Conservation (phyloP, 2,888 invertebrate genomes). For the Malthinus flaveolus region DNA sequence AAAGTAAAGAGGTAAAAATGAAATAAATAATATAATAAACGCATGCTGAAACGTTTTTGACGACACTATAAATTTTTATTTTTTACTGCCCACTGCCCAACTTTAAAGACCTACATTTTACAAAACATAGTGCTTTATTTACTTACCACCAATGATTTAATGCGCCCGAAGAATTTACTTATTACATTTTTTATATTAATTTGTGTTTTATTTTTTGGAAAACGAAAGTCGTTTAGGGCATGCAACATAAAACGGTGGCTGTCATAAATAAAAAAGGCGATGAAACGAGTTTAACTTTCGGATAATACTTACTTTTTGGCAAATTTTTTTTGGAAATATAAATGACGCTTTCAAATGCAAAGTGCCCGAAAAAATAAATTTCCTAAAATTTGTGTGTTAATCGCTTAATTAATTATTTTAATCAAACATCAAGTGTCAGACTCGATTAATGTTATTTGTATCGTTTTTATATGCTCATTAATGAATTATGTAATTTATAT, state of each 20-base stretch:
- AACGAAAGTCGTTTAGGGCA: slow-evolving; percentile 31
- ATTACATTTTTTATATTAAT: too few species aligned
- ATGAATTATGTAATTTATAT: slow-evolving; percentile 15
- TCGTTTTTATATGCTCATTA: slow-evolving; percentile 9
- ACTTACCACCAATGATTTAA: too few species aligned
- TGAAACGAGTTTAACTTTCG: slow-evolving; percentile 38
- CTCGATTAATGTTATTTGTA: slow-evolving; percentile 18
- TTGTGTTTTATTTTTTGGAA: too few species aligned
- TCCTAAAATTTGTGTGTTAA: not conserved
- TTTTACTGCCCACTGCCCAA: too few species aligned
- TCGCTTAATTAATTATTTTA: slow-evolving; percentile 17
- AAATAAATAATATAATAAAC: too few species aligned
- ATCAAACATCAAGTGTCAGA: slow-evolving; percentile 11
- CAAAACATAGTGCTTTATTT: too few species aligned
- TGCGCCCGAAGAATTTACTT: too few species aligned
- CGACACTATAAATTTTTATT: too few species aligned
- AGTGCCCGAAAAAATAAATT: not conserved
- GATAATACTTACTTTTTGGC: not conserved
- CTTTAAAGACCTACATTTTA: too few species aligned
- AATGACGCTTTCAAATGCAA: not conserved
- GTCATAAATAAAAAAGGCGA: slow-evolving; percentile 37
- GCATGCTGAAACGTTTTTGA: too few species aligned
- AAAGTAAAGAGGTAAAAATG: too few species aligned
- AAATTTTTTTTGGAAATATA: not conserved
- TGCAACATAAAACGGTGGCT: slow-evolving; percentile 42